Conservation (phyloP, 2,888 invertebrate genomes). For the Pammene aurita region DNA sequence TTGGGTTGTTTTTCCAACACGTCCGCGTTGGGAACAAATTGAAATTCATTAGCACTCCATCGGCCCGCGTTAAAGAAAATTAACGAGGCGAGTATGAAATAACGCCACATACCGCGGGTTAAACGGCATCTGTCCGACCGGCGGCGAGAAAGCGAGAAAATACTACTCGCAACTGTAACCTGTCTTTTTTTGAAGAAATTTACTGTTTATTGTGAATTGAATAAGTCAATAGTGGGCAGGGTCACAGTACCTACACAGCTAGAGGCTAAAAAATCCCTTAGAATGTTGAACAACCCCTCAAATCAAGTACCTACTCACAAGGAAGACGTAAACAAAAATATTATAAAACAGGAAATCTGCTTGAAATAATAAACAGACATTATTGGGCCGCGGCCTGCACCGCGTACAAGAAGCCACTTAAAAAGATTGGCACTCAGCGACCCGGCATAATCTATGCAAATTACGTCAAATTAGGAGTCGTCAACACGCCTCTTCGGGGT, state of each 20-base stretch:
- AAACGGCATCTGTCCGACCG: neutral
- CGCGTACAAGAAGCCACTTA: conserved; percentile 81
- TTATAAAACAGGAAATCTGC: conserved; percentile 62
- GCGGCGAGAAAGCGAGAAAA: neutral
- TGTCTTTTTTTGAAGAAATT: too few species aligned
- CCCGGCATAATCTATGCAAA: conserved; percentile 83
- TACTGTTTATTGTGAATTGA: too few species aligned
- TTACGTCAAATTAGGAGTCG: conserved; percentile 83
- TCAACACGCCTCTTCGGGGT: conserved; percentile 77
- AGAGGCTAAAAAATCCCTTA: too few species aligned
- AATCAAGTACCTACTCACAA: conserved; percentile 23
- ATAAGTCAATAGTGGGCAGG: too few species aligned
- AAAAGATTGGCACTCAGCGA: conserved; percentile 83
- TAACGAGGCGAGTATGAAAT: conserved; percentile 79
- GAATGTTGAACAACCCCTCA: neutral
- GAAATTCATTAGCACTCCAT: conserved; percentile 79
- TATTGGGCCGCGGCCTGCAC: conserved; percentile 73
- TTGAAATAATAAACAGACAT: conserved; percentile 74
- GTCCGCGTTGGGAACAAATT: conserved; percentile 72
- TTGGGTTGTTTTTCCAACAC: conserved; percentile 58
- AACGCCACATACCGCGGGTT: conserved; percentile 50
- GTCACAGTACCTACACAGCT: too few species aligned
- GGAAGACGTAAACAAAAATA: conserved; percentile 56
- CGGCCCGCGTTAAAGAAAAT: conserved; percentile 77
- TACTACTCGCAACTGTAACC: neutral